phyloP scores from a whole-genome alignment of 1,140 invertebrate genomes.

The Drosophila pseudoananassae region DNA sequence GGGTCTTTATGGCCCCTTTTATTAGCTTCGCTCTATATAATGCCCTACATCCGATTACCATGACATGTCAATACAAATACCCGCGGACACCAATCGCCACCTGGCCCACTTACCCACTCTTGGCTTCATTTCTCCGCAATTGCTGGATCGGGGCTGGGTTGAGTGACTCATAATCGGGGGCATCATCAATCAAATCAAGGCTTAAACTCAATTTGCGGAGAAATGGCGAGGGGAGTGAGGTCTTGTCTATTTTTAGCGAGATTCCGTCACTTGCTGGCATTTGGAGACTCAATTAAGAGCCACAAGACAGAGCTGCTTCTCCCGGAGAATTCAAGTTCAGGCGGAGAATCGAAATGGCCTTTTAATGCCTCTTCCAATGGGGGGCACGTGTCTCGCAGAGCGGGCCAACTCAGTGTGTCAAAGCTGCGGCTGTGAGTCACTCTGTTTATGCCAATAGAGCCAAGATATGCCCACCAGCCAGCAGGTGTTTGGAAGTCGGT shows the following conservation, averaged over 20 bases:
- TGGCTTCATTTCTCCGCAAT: constrained; percentile 12
- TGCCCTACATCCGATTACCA: constrained; percentile 50
- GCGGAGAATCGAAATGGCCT: constrained; percentile 51
- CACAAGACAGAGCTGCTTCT: not conserved
- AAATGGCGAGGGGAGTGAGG: constrained; percentile 22
- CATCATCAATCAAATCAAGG: constrained; percentile 73
- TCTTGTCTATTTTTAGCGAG: constrained; percentile 49
- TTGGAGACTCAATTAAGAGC: too few relatives aligned
- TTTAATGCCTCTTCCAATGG: constrained; percentile 34
- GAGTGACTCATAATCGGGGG: constrained; percentile 67
- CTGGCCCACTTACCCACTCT: constrained; percentile 57
- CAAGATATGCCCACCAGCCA: not conserved
- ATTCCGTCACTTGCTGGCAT: not conserved
- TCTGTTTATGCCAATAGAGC: constrained; percentile 24
- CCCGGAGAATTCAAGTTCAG: constrained; percentile 69
- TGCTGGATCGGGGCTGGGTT: constrained; percentile 13
- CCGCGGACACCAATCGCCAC: constrained; percentile 31
- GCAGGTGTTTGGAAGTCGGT: constrained; percentile 23
- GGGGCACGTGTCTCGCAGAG: constrained; percentile 32
- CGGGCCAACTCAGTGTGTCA: constrained; percentile 67
- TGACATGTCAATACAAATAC: constrained; percentile 53
- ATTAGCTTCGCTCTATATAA: constrained; percentile 11
- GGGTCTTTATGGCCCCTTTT: constrained; percentile 1
- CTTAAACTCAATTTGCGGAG: constrained; percentile 37
- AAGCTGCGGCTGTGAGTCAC: constrained; percentile 59